Conservation (phyloP, 2,888 invertebrate genomes). For the Tromatobia lineatoria region DNA sequence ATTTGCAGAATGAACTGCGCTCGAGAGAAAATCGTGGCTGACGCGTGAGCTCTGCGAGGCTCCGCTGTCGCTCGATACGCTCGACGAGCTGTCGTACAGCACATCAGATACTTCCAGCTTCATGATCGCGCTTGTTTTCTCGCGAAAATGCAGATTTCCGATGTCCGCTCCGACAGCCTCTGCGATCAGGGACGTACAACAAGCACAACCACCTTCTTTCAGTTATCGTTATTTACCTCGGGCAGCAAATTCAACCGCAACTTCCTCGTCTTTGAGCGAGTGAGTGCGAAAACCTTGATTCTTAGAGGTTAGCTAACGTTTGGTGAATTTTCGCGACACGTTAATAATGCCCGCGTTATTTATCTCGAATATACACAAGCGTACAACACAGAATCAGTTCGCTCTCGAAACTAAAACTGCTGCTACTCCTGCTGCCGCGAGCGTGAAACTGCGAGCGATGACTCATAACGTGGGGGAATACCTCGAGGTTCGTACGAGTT, state of each 20-base stretch:
- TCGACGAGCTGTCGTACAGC: conserved; percentile 88
- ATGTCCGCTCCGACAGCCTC: background rate
- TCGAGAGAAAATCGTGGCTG: conserved; percentile 84
- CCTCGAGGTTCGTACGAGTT: conserved; percentile 77
- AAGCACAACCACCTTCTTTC: background rate
- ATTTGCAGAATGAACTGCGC: conserved; percentile 78
- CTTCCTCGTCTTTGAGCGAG: background rate
- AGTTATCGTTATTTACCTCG: background rate
- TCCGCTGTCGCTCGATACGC: conserved; percentile 88
- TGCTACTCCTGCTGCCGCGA: conserved; percentile 27
- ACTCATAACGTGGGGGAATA: conserved; percentile 84
- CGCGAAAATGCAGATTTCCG: background rate
- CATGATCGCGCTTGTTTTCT: conserved; percentile 82
- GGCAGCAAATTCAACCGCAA: background rate
- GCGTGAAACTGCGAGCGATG: conserved; percentile 81
- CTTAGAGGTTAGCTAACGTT: background rate
- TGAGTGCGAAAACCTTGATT: background rate
- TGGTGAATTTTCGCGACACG: conserved; percentile 15
- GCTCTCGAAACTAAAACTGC: conserved; percentile 38
- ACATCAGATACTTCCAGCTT: conserved; percentile 88
- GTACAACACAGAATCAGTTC: conserved; percentile 42
- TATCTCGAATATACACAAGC: background rate
- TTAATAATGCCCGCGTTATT: conserved; percentile 14
- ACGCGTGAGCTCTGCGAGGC: conserved; percentile 87
- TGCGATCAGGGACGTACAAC: background rate